A percentile compares a stretch with the other conserved stretches of the same genome.
These are phyloP conservation scores for Hanleya hanleyi DNA, from an alignment of 2,888 invertebrate species.

Conservation along the genomic window DNA sequence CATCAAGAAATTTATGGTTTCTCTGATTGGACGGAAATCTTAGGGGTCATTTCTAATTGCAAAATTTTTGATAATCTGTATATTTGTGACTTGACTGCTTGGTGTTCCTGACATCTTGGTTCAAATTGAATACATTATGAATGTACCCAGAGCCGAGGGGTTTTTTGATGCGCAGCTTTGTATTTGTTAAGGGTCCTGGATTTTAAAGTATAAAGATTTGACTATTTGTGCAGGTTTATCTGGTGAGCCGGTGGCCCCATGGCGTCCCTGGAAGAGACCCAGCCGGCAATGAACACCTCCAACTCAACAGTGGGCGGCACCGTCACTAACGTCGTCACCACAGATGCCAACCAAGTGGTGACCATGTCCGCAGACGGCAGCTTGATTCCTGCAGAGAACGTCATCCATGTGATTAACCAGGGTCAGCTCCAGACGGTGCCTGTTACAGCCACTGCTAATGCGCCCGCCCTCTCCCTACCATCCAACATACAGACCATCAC, in stretches of 20 bases:
- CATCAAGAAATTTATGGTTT: too few species aligned
- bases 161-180: too few species aligned
- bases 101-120: too few species aligned
- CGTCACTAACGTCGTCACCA: not conserved
- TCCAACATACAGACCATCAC: conserved; percentile 64
- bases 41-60: too few species aligned
- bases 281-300: conserved; percentile 11
- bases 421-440: not conserved
- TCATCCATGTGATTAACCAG: conserved; percentile 62
- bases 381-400: conserved; percentile 44
- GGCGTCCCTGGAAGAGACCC: conserved; percentile 30
- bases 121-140: too few species aligned
- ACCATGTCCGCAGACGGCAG: conserved; percentile 39
- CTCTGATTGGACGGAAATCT: too few species aligned
- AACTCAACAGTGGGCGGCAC: conserved; percentile 10
- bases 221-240: too few species aligned
- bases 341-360: conserved; percentile 6
- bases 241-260: conserved; percentile 10
- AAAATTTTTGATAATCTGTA: too few species aligned
- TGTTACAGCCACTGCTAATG: not conserved
- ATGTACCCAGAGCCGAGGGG: too few species aligned
- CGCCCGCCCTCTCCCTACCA: conserved; percentile 20
- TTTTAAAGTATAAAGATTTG: too few species aligned
- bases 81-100: too few species aligned
- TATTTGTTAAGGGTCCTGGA: too few species aligned